Evolutionary conservation across 2,888 invertebrate species (phyloP).

Genomic region (Spodoptera exigua): DNA sequence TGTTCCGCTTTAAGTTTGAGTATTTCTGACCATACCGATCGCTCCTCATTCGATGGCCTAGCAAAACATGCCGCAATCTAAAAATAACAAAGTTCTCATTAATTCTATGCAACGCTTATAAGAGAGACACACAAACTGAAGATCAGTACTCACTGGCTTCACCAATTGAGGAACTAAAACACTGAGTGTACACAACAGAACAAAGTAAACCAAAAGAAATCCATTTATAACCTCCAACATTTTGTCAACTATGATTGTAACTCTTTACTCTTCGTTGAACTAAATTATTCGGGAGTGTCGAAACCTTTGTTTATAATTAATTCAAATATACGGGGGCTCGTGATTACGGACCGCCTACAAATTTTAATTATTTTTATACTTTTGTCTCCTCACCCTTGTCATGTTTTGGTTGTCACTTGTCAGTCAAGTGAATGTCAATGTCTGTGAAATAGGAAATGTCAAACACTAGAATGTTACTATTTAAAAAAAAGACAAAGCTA

Average conservation of each 20-base stretch:
- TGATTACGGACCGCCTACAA: no score
- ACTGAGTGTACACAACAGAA: constrained; percentile 83
- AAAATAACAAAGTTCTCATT: constrained; percentile 40
- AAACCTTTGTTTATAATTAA: no score
- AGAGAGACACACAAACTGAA: neutral
- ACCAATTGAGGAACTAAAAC: constrained; percentile 81
- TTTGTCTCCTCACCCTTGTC: no score
- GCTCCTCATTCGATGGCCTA: constrained; percentile 82
- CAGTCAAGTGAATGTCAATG: no score
- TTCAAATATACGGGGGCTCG: no score
- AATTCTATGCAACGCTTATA: neutral
- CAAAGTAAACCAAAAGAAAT: constrained; percentile 81
- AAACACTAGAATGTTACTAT: no score
- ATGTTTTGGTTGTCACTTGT: no score
- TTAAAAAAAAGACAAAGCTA: no score
- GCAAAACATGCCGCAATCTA: constrained; percentile 87
- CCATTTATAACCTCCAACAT: constrained; percentile 86
- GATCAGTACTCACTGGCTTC: constrained; percentile 82
- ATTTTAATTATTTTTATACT: no score
- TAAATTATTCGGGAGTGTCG: no score
- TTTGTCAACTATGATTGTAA: constrained; percentile 9
- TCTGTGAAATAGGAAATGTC: no score
- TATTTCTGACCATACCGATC: constrained; percentile 77
- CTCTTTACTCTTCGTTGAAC: neutral
- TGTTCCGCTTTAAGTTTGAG: constrained; percentile 83